Evolutionary conservation across 2,797 vertebrate genomes (phyloP).

Genomic region (Scleropages formosus): DNA sequence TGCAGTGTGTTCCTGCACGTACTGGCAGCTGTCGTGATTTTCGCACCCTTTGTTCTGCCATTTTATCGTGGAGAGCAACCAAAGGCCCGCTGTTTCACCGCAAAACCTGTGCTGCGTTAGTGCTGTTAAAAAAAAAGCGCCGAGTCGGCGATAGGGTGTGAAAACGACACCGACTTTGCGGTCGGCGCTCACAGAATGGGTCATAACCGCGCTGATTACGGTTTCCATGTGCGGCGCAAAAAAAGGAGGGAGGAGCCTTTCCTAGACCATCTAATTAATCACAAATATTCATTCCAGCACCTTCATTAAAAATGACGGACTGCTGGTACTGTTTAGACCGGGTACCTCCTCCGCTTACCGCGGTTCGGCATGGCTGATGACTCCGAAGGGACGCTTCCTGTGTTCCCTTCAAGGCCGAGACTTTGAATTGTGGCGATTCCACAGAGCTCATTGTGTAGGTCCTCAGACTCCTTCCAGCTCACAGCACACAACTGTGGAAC

Average conservation of each 20-base stretch:
- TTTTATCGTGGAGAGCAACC: conserved; percentile 24
- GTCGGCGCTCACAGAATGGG: conserved; percentile 57
- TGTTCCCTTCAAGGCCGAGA: not conserved
- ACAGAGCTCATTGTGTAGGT: not conserved
- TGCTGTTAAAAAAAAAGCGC: conserved; percentile 63
- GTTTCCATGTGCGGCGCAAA: not conserved
- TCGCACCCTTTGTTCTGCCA: conserved; percentile 8
- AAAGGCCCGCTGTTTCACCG: conserved; percentile 39
- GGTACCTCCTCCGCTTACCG: conserved; percentile 32
- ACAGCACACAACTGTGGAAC: not conserved
- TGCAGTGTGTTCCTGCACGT: not conserved
- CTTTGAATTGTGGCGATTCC: not conserved
- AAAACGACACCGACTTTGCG: conserved; percentile 60
- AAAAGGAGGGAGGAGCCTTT: conserved; percentile 44
- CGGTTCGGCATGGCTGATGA: not conserved
- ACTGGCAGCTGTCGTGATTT: not conserved
- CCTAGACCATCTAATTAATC: conserved; percentile 50
- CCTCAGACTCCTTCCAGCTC: not conserved
- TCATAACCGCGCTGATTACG: conserved; percentile 54
- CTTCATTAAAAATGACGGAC: conserved; percentile 35
- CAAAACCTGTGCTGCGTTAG: conserved; percentile 55
- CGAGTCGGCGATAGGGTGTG: conserved; percentile 48
- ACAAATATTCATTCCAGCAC: conserved; percentile 54
- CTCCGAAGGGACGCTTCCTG: not conserved
- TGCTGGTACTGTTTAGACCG: conserved; percentile 57